phyloP scores from a whole-genome alignment of 2,888 invertebrate species.

The Lampropteryx suffumata region DNA sequence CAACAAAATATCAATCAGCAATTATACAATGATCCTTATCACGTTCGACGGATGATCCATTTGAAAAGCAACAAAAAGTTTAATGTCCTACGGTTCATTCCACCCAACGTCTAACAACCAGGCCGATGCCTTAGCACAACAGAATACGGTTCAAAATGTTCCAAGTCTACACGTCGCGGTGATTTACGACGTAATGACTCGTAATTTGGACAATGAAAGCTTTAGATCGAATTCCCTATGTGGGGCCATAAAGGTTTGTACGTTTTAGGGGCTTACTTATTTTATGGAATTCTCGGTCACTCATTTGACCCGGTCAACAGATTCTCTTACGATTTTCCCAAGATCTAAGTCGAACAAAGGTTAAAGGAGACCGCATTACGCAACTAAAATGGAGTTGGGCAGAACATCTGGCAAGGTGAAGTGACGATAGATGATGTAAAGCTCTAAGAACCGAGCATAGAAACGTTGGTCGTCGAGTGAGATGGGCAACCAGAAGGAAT shows the following conservation, averaged over 20 bases:
- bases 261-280: constrained; percentile 20
- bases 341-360: too few species aligned
- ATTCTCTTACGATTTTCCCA: too few species aligned
- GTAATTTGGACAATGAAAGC: constrained; percentile 44
- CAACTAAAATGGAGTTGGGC: too few species aligned
- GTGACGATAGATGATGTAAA: too few species aligned
- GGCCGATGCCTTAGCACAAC: constrained; percentile 14
- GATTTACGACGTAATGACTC: constrained; percentile 37
- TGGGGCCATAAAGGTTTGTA: constrained; percentile 26
- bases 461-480: too few species aligned
- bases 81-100: constrained; percentile 47
- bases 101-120: constrained; percentile 28
- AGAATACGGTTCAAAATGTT: constrained; percentile 16
- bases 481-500: too few species aligned
- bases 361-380: too few species aligned
- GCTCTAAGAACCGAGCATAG: too few species aligned
- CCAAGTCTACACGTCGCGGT: constrained; percentile 9
- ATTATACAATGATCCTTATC: constrained; percentile 23
- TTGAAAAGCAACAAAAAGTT: constrained; percentile 35
- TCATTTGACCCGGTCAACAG: neutral
- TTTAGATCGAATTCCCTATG: constrained; percentile 29
- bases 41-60: constrained; percentile 20
- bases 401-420: too few species aligned
- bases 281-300: too few species aligned
- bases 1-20: constrained; percentile 1